Evolutionary conservation across 1,140 invertebrate species (phyloP).

Genomic region (Diploscapter pachys): DNA sequence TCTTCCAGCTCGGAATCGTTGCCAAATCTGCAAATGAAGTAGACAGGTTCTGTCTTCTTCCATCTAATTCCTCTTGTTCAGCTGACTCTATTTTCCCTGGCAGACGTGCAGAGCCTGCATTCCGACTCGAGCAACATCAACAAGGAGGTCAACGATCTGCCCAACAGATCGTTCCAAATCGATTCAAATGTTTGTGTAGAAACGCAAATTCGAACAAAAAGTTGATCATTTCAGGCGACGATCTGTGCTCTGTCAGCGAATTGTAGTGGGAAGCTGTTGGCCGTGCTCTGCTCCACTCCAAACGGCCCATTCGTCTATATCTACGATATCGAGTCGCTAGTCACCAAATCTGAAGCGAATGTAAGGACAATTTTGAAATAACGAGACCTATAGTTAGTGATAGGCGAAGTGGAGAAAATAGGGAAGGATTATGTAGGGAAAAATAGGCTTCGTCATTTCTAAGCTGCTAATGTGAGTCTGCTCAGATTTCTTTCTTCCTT

Average conservation of each 20-base stretch:
- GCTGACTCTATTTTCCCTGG: slow-evolving; percentile 20
- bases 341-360: slow-evolving; percentile 15
- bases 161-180: slow-evolving; percentile 10
- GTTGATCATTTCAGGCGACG: background rate
- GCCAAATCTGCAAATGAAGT: slow-evolving; percentile 30
- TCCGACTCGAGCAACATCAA: slow-evolving; percentile 16
- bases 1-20: slow-evolving; percentile 37
- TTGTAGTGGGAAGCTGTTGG: slow-evolving; percentile 43
- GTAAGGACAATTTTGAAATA: background rate
- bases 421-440: background rate
- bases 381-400: background rate
- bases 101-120: slow-evolving; percentile 3
- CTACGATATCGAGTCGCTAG: slow-evolving; percentile 41
- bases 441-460: no score
- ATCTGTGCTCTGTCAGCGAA: slow-evolving; percentile 35
- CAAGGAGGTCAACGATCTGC: slow-evolving; percentile 38
- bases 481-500: background rate
- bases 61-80: slow-evolving; percentile 3
- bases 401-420: background rate
- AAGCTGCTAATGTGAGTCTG: background rate
- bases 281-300: slow-evolving; percentile 29
- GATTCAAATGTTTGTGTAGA: background rate
- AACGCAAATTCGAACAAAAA: slow-evolving; percentile 30
- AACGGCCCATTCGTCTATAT: slow-evolving; percentile 42
- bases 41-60: background rate